These are phyloP conservation scores for Poeciliopsis occidentalis DNA, from an alignment of 2,113 vertebrate genomes.

Conservation along the genomic window DNA sequence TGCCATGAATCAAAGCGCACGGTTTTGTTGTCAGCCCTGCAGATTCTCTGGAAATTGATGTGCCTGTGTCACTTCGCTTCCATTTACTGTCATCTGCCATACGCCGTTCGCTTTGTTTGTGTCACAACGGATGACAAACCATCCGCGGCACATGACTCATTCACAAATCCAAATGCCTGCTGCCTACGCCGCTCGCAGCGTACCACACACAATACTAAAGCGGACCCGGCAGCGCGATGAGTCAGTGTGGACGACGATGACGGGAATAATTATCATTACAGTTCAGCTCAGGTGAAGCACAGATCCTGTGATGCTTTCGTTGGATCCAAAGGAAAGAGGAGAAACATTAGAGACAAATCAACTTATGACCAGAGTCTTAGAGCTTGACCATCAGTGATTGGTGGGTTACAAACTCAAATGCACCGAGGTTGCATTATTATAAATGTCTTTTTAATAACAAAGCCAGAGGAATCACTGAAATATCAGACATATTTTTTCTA, in stretches of 20 bases:
- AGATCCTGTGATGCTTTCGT: not conserved
- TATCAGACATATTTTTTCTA: not conserved
- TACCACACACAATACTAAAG: conserved; percentile 26
- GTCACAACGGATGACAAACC: conserved; percentile 26
- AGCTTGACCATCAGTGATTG: not conserved
- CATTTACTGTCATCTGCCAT: conserved; percentile 26
- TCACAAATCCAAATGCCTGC: conserved; percentile 43
- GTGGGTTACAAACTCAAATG: too few species aligned
- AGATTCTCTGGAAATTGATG: conserved; percentile 15
- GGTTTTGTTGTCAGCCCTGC: conserved; percentile 17
- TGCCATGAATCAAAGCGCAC: conserved; percentile 34
- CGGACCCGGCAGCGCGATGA: conserved; percentile 20
- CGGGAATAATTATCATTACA: not conserved
- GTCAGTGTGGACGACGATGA: conserved; percentile 29
- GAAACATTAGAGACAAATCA: not conserved
- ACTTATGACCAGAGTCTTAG: not conserved
- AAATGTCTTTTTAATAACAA: not conserved
- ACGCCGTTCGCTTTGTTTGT: conserved; percentile 13
- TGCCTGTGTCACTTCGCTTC: conserved; percentile 42
- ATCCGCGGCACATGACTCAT: conserved; percentile 54
- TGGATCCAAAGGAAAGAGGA: not conserved
- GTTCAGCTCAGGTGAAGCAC: conserved; percentile 8
- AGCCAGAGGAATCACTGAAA: not conserved
- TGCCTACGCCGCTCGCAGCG: conserved; percentile 28
- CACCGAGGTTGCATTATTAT: too few species aligned